phyloP scores from a whole-genome alignment of 2,888 invertebrate genomes.

The Scrobipalpa atriplicella region DNA sequence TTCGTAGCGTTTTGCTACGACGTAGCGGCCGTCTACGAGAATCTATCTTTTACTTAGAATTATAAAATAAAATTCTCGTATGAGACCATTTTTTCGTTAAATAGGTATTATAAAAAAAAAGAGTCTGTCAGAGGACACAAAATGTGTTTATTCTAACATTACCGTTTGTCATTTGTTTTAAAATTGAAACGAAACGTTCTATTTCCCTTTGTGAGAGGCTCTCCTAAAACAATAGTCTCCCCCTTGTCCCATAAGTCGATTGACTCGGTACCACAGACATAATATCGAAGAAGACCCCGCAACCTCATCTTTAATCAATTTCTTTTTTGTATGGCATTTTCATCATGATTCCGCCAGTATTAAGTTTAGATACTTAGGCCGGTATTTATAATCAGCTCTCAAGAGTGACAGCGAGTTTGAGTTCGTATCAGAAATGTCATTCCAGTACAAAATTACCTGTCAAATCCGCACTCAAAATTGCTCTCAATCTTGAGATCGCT shows the following conservation, averaged over 20 bases:
- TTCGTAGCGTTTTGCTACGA: not conserved
- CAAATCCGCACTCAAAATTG: too few species aligned
- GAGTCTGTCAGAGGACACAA: not conserved
- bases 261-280: conserved; percentile 23
- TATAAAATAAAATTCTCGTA: too few species aligned
- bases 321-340: not conserved
- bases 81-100: not conserved
- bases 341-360: too few species aligned
- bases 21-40: not conserved
- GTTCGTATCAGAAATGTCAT: too few species aligned
- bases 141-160: not conserved
- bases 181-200: conserved; percentile 6
- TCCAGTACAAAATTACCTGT: too few species aligned
- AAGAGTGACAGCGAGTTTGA: too few species aligned
- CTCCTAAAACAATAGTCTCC: conserved; percentile 32
- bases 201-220: conserved; percentile 32
- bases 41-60: too few species aligned
- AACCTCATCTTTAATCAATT: not conserved
- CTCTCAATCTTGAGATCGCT: too few species aligned
- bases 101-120: too few species aligned
- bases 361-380: too few species aligned
- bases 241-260: not conserved
- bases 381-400: too few species aligned
- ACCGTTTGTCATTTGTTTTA: not conserved
- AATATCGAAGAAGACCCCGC: not conserved